A percentile compares a stretch with the other conserved stretches of the same genome.
Conservation (phyloP, 1,140 invertebrate species). For the Nasonia vitripennis region DNA sequence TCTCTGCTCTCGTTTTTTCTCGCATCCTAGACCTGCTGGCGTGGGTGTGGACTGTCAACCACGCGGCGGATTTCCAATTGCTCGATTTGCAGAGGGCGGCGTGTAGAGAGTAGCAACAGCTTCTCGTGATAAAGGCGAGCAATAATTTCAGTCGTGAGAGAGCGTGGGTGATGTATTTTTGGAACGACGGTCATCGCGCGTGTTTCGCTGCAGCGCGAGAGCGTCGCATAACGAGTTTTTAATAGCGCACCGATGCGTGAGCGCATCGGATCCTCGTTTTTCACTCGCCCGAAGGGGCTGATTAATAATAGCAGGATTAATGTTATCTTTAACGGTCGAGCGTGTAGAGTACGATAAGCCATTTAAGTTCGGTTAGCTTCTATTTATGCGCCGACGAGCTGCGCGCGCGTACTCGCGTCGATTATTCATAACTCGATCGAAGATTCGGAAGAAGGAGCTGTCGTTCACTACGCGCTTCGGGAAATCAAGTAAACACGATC, state of each 20-base stretch:
- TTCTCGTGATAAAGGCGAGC: neutral
- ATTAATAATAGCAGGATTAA: neutral
- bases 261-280: neutral
- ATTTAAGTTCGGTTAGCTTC: neutral
- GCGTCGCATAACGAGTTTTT: neutral
- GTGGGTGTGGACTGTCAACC: constrained; percentile 30
- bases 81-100: neutral
- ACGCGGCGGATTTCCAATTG: neutral
- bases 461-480: too few species aligned
- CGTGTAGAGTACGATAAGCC: neutral
- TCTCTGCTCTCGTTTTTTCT: neutral
- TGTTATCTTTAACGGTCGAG: neutral
- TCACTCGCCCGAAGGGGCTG: neutral
- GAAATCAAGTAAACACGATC: too few species aligned
- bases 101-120: neutral
- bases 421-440: too few species aligned
- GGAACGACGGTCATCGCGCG: too few species aligned
- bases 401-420: too few species aligned
- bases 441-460: too few species aligned
- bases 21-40: neutral
- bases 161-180: neutral
- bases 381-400: too few species aligned
- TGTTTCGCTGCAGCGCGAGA: too few species aligned
- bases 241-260: neutral
- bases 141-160: neutral